Evolutionary conservation across 2,113 vertebrate species (phyloP), one percentile per base, ranked within the genome.

Genomic region (Myotis davidii): DNA sequence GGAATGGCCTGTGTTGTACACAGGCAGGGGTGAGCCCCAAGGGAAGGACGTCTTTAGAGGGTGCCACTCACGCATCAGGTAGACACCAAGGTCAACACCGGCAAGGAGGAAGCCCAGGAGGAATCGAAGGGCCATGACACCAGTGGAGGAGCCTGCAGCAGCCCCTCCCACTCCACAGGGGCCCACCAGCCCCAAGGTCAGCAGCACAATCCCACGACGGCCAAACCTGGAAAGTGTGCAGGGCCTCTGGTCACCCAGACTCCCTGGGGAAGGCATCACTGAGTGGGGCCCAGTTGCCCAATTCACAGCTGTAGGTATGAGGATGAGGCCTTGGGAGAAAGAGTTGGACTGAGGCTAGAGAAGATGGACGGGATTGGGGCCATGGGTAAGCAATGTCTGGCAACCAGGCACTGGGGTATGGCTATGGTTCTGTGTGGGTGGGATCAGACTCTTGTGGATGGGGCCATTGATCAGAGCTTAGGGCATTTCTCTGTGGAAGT

Each of bases 71-170:
- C 99, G 99, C 92, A 98, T 98, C 96, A 99, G 97, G 95, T 99
- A 99, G 65, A 99, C 98, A 2, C 97, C 98, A 86, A 99, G 99
- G 97, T 99, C 98, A 95, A 99, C 98, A 6, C 99, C 99, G 0
- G 98, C 98, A 10, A 99, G 98, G 25, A 99, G 97, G 1, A 98
- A 98, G 8, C 99, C 99, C 97, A 99, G 97, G 90, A 99, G 99
- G 98, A 99, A 99, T 27, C 99, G 99, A 94, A 99, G 99, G 92
- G 98, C 97, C 78, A 99, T 99, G 97, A 99, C 99, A 64, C 99
- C 96, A 3, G 99, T 98, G 29, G 99, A 98, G 45, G 98, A 98
- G 2, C 99, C 98, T 2, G 99, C 98, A 50, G 99, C 99, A 6
- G 99, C 99, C 65, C 99, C 99, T 97, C 99, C 98, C 37, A 99